Conservation (phyloP, 2,888 invertebrate genomes). For the Plusia festucae region DNA sequence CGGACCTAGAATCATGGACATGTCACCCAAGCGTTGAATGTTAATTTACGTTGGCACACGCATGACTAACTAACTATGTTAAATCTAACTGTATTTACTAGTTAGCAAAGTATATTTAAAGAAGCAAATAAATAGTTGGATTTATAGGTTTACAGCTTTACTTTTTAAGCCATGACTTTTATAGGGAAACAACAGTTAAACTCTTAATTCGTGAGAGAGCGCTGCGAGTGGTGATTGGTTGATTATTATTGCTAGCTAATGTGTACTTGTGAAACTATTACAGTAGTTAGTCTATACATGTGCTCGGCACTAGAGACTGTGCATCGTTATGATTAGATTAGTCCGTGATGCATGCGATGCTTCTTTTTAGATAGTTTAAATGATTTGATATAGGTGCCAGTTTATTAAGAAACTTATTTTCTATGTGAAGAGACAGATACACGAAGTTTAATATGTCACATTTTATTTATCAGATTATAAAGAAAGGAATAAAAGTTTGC, state of each 20-base stretch:
- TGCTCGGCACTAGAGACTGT: conserved; percentile 3
- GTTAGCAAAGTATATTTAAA: conserved; percentile 1
- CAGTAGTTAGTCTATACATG: neutral
- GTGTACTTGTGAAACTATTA: neutral
- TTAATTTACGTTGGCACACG: neutral
- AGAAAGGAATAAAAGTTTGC: neutral
- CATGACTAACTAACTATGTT: conserved; percentile 18
- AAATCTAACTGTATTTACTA: neutral
- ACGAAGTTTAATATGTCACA: neutral
- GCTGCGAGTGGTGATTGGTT: neutral
- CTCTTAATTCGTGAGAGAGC: neutral
- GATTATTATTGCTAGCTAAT: neutral
- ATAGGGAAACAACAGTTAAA: conserved; percentile 11
- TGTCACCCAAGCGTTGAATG: conserved; percentile 40
- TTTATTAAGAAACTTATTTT: neutral
- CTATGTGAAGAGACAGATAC: conserved; percentile 13
- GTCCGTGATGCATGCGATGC: conserved; percentile 11
- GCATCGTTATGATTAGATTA: conserved; percentile 6
- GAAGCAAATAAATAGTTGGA: too few relatives aligned
- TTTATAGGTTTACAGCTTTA: too few relatives aligned
- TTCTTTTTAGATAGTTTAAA: neutral
- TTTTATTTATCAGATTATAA: neutral
- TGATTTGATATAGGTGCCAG: neutral
- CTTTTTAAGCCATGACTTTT: conserved; percentile 16
- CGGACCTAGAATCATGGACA: conserved; percentile 62